Conservation (phyloP, 2,888 invertebrate species). For the Cyaniris semiargus region DNA sequence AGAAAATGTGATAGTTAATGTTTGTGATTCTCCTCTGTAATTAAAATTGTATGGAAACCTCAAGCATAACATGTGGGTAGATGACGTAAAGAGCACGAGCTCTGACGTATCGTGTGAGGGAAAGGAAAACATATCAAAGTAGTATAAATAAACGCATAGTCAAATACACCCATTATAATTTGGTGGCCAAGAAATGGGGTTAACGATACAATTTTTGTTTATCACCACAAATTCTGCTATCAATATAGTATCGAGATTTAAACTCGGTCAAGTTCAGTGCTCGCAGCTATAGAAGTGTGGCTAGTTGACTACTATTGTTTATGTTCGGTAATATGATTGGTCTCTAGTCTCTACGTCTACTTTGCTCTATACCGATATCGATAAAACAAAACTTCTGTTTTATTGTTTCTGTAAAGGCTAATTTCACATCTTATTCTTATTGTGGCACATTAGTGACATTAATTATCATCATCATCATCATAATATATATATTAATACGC, state of each 20-base stretch:
- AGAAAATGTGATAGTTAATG: not conserved
- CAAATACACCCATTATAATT: not conserved
- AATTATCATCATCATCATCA: no score
- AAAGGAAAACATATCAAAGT: conserved; percentile 13
- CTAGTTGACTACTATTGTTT: no score
- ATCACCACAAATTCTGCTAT: not conserved
- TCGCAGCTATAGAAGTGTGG: no score
- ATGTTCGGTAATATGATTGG: no score
- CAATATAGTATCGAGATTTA: not conserved
- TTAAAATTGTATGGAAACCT: not conserved
- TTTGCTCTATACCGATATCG: no score
- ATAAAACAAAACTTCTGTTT: no score
- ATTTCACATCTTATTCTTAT: no score
- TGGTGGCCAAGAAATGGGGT: conserved; percentile 4
- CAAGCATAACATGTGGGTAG: not conserved
- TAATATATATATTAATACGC: no score
- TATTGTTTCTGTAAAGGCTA: no score
- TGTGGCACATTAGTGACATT: no score
- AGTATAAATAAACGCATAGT: conserved; percentile 1
- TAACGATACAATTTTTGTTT: conserved; percentile 16
- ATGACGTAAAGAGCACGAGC: conserved; percentile 5
- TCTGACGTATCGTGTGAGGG: conserved; percentile 13
- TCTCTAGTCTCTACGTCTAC: no score
- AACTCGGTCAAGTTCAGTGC: no score
- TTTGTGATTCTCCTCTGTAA: not conserved